Evolutionary conservation across 2,888 invertebrate genomes (phyloP).

Genomic region (Volucella zonaria): DNA sequence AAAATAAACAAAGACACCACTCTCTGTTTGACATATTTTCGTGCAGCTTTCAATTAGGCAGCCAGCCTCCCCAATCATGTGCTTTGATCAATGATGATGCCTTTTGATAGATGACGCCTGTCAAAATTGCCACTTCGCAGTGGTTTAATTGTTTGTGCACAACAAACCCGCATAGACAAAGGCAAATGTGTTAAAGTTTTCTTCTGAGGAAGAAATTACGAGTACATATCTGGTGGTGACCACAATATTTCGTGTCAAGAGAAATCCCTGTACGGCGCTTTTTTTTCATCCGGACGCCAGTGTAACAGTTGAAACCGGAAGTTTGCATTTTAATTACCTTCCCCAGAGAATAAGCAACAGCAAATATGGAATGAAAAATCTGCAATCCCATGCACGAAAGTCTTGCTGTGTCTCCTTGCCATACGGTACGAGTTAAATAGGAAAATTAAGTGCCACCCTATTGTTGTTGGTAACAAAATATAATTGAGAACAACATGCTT

Average conservation of each 20-base stretch:
- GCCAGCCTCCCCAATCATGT: neutral
- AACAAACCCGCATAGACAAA: neutral
- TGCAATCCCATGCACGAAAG: neutral
- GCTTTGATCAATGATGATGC: neutral
- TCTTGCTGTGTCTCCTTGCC: conserved; percentile 40
- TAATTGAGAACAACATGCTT: conserved; percentile 62
- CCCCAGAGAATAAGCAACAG: conserved; percentile 11
- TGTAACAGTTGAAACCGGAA: conserved; percentile 43
- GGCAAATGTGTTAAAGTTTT: neutral
- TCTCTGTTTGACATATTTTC: conserved; percentile 8
- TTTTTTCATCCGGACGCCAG: conserved; percentile 21
- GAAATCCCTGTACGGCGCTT: conserved; percentile 1
- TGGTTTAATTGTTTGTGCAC: neutral
- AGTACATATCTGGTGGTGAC: no score
- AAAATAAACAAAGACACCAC: neutral
- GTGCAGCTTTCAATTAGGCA: conserved; percentile 47
- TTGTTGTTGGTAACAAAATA: conserved; percentile 26
- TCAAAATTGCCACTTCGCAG: conserved; percentile 2
- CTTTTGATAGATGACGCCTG: conserved; percentile 31
- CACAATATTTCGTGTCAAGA: neutral
- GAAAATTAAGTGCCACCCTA: conserved; percentile 54
- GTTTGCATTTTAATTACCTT: conserved; percentile 66
- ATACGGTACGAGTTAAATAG: conserved; percentile 37
- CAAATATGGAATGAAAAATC: neutral
- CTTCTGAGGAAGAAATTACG: no score